Evolutionary conservation across 2,888 invertebrate species (phyloP), one percentile per base, ranked within the genome.

Genomic region (Sminthurides aquaticus): DNA sequence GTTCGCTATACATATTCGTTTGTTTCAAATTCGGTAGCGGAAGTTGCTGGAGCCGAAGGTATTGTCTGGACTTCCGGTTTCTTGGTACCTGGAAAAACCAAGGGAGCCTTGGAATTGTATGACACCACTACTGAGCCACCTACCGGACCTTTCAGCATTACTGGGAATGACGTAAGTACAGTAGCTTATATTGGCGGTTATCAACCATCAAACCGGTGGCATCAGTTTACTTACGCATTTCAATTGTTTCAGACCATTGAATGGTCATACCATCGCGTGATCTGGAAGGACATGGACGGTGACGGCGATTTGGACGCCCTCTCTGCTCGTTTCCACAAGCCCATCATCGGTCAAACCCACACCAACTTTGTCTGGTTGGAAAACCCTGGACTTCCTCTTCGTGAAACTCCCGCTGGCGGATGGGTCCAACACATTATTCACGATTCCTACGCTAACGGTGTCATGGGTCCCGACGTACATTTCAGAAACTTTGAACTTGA

Each of bases 51-150:
- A 20, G 69, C 67, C 11, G 70, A 74, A 56, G 76, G 76, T 15
- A 70, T 76, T 26, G 62, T 75, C 1, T 75, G 75, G 75, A 74
- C 76, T 1, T 76, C 75, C 11, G 76, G 76, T 18, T 76, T 76
- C 66, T 63, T 76, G 29, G 76, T 76, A 24, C 75, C 76, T 1
- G 71, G 72, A 24, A 76, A 76, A 57, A 74, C 73, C 1, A 63
- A 71, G 26, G 76, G 76, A 3, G 67, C 70, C 28, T 67, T 76
- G 22, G 74, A 76, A 65, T 24, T 76, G n/a, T 76, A 76, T 60
- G 70, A 75, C 63, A 75, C 76, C 1, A 67, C 67, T 28, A 55
- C 65, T 22, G 69, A 62, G 34, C 68, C 68, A n/a, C 60, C 67
- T 48, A 54, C 60, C 24, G 70, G 72, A 52, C 71, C 70, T 8